Conservation (phyloP, 2,797 vertebrate genomes). For the Gymnocypris eckloni region DNA sequence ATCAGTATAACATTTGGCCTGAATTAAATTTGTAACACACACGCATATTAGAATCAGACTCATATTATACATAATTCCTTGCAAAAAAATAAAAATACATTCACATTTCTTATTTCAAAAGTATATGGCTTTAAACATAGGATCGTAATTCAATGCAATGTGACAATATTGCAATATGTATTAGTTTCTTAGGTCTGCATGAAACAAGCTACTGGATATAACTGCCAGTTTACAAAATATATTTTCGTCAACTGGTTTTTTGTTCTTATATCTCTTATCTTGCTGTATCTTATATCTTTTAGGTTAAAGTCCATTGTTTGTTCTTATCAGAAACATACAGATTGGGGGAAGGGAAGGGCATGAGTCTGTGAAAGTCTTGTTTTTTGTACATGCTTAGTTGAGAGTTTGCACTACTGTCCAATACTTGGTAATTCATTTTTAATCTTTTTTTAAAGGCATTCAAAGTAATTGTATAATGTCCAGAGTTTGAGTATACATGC, state of each 20-base stretch:
- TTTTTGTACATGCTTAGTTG: neutral
- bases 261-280: neutral
- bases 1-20: neutral
- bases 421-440: too few relatives aligned
- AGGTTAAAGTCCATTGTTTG: neutral
- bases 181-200: too few relatives aligned
- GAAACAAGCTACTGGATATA: neutral
- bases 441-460: too few relatives aligned
- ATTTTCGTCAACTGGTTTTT: neutral
- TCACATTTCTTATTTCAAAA: neutral
- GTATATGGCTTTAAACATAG: neutral
- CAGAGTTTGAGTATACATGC: neutral
- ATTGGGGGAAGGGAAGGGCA: neutral
- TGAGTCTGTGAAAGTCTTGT: neutral
- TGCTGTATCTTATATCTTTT: neutral
- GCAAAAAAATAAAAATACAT: too few relatives aligned
- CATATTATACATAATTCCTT: too few relatives aligned
- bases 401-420: neutral
- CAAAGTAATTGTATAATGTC: neutral
- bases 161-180: neutral
- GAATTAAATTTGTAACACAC: constrained; percentile 69
- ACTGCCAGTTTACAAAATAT: neutral
- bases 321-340: neutral
- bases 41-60: neutral
- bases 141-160: neutral